phyloP scores from a whole-genome alignment of 2,113 vertebrate genomes.

The Brienomyrus longianalis region DNA sequence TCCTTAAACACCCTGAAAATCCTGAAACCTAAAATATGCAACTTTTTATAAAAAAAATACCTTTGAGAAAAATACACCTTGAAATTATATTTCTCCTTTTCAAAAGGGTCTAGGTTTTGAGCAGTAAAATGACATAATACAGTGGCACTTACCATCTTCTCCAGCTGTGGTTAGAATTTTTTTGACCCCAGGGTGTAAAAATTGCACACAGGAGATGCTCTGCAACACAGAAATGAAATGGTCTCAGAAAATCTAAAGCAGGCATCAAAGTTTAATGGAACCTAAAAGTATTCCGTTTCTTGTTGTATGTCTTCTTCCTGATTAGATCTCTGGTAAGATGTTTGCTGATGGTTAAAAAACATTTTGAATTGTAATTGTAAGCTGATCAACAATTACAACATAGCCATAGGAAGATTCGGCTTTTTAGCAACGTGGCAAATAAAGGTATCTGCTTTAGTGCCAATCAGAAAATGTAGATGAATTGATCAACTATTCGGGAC shows the following conservation, averaged over 20 bases:
- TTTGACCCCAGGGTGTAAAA: background rate
- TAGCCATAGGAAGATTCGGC: background rate
- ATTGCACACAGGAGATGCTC: constrained; percentile 13
- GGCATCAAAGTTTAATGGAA: constrained; percentile 64
- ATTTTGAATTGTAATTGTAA: background rate
- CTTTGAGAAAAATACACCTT: background rate
- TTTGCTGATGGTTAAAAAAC: background rate
- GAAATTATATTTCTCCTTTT: background rate
- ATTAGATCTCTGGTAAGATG: background rate
- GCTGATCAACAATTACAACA: background rate
- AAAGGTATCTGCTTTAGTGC: background rate
- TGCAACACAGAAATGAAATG: constrained; percentile 23
- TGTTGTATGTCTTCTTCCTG: constrained; percentile 41
- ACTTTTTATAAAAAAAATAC: background rate
- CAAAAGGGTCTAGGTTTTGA: background rate
- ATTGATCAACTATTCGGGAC: background rate
- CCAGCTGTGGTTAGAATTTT: background rate
- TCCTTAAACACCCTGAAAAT: background rate
- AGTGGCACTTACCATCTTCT: constrained; percentile 43
- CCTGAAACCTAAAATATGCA: background rate
- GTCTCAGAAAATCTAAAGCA: constrained; percentile 45
- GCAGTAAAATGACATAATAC: background rate
- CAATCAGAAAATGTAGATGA: background rate
- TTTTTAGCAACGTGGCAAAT: background rate
- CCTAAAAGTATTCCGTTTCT: constrained; percentile 63